Conservation (phyloP, 2,797 vertebrate species). For the Poeciliopsis turneri region DNA sequence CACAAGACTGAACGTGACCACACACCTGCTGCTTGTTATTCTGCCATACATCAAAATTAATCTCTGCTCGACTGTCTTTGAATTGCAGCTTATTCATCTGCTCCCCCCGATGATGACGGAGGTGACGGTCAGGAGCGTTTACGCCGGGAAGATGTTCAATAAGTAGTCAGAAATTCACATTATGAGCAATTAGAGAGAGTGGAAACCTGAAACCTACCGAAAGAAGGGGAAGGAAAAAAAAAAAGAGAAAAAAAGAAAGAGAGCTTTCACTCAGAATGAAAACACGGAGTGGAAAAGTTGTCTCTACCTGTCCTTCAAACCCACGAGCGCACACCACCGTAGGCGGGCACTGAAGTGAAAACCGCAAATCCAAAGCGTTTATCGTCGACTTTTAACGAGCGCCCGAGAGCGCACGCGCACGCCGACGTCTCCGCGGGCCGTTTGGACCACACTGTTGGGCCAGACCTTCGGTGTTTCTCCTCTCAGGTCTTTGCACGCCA, state of each 20-base stretch:
- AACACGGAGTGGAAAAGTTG: slow-evolving; percentile 56
- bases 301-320: slow-evolving; percentile 33
- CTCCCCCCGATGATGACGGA: slow-evolving; percentile 30
- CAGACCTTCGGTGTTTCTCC: slow-evolving; percentile 23
- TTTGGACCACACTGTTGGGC: slow-evolving; percentile 52
- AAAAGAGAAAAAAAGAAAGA: slow-evolving; percentile 8
- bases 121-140: slow-evolving; percentile 17
- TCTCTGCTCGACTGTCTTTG: slow-evolving; percentile 8
- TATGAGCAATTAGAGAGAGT: slow-evolving; percentile 70
- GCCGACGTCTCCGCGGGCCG: slow-evolving; percentile 39
- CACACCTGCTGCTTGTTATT: slow-evolving; percentile 47
- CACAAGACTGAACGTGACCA: slow-evolving; percentile 36
- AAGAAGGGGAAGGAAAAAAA: background rate
- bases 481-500: slow-evolving; percentile 30
- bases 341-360: slow-evolving; percentile 30
- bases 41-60: slow-evolving; percentile 11
- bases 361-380: slow-evolving; percentile 33
- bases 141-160: slow-evolving; percentile 36
- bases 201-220: slow-evolving; percentile 60
- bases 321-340: slow-evolving; percentile 8
- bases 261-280: slow-evolving; percentile 56
- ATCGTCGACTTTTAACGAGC: slow-evolving; percentile 26
- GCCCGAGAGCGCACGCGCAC: slow-evolving; percentile 23
- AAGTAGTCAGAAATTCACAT: slow-evolving; percentile 42
- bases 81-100: slow-evolving; percentile 15